A percentile compares a stretch with the other conserved stretches of the same genome.
phyloP scores from a whole-genome alignment of 2,888 invertebrate species.

The Ophioninae sp. region DNA sequence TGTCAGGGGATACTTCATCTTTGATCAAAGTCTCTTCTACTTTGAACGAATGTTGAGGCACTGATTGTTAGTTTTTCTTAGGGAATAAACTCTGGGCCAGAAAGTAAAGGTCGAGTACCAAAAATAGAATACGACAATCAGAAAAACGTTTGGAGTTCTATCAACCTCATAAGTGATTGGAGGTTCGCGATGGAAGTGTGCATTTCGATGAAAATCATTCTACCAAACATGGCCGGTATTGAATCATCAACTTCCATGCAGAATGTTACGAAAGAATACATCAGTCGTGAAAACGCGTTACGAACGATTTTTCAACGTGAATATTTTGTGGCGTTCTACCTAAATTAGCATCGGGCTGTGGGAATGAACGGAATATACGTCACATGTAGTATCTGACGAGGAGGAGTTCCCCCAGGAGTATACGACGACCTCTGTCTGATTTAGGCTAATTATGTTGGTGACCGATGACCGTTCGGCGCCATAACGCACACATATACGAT shows the following conservation, averaged over 20 bases:
- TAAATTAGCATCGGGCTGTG: constrained; percentile 45
- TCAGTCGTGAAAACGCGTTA: background rate
- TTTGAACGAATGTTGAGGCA: no score
- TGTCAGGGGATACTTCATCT: background rate
- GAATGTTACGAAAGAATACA: background rate
- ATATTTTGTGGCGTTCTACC: constrained; percentile 12
- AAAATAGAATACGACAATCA: no score
- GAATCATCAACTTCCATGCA: background rate
- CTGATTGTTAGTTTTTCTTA: no score
- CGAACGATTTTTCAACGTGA: constrained; percentile 15
- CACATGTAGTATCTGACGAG: constrained; percentile 72
- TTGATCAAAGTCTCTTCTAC: no score
- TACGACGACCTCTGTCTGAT: constrained; percentile 66
- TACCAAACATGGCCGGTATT: background rate
- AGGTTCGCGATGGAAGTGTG: no score
- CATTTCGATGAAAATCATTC: background rate
- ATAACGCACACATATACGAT: constrained; percentile 15
- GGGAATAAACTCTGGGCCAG: no score
- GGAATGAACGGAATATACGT: constrained; percentile 72
- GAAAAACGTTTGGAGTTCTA: no score
- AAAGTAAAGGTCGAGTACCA: no score
- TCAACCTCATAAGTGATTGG: no score
- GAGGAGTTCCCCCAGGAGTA: constrained; percentile 62
- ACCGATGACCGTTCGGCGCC: constrained; percentile 30
- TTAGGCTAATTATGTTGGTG: constrained; percentile 75